These are phyloP conservation scores for Melinaea marsaeus DNA, from an alignment of 2,888 invertebrate genomes.

Conservation along the genomic window DNA sequence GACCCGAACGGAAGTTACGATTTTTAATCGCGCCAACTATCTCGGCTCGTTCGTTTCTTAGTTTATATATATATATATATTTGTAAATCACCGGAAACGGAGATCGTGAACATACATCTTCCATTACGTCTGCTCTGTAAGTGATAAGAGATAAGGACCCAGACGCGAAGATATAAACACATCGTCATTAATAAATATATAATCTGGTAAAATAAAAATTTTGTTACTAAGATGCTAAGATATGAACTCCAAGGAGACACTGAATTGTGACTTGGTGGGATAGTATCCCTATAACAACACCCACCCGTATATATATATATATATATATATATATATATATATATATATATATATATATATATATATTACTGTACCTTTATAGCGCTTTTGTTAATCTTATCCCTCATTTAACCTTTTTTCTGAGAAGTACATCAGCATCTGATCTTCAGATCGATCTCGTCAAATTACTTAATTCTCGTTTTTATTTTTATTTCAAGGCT, in stretches of 20 bases:
- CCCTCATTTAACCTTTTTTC: constrained; percentile 15
- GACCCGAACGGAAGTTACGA: constrained; percentile 76
- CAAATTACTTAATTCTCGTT: no score
- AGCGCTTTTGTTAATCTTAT: no score
- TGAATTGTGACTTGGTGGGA: constrained; percentile 59
- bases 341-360: no score
- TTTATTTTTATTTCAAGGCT: no score
- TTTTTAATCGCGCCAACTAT: constrained; percentile 76
- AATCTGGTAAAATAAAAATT: constrained; percentile 5
- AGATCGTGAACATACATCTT: constrained; percentile 71
- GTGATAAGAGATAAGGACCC: constrained; percentile 61
- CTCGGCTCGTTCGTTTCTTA: constrained; percentile 66
- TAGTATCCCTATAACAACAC: constrained; percentile 57
- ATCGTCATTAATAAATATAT: constrained; percentile 17
- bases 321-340: no score
- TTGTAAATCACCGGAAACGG: constrained; percentile 75
- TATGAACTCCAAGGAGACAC: no score
- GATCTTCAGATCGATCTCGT: no score
- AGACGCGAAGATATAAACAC: constrained; percentile 38
- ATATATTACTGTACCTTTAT: no score
- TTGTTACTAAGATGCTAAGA: no score
- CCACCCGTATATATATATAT: no score
- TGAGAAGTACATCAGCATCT: no score
- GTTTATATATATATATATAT: constrained; percentile 46
- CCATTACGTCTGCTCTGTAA: constrained; percentile 67